phyloP scores from a whole-genome alignment of 1,140 invertebrate genomes.

The Pissodes strobi region DNA sequence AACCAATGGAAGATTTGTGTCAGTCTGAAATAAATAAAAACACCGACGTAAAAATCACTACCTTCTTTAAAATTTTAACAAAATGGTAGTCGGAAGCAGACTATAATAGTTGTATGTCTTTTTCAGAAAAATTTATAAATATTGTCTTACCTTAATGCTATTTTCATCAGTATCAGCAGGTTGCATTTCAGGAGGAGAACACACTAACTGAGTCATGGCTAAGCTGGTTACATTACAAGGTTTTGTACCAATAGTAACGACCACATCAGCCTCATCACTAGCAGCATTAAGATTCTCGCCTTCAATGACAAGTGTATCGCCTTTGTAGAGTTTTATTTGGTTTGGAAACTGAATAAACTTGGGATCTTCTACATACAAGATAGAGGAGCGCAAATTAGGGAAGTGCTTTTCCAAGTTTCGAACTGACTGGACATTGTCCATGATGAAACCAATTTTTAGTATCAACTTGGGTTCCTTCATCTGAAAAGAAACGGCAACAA shows the following conservation, averaged over 20 bases:
- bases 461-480: conserved; percentile 60
- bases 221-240: conserved; percentile 92
- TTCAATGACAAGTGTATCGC: conserved; percentile 94
- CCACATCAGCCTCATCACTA: conserved; percentile 89
- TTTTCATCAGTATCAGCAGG: conserved; percentile 87
- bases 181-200: conserved; percentile 83
- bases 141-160: conserved; percentile 64
- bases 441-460: conserved; percentile 85
- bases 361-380: conserved; percentile 92
- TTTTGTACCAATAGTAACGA: conserved; percentile 87
- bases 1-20: conserved; percentile 80
- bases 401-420: conserved; percentile 87
- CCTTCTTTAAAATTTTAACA: not conserved
- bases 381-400: conserved; percentile 73
- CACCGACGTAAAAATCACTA: not conserved
- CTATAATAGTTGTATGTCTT: no score
- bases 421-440: conserved; percentile 93
- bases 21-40: conserved; percentile 57
- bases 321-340: conserved; percentile 87
- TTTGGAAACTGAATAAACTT: conserved; percentile 86
- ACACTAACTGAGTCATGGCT: conserved; percentile 85
- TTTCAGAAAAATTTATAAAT: not conserved
- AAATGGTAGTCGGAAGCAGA: not conserved
- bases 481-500: conserved; percentile 37
- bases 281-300: conserved; percentile 90